Base-by-base conservation (phyloP, 2,797 vertebrate genomes). In the Staurois parvus region DNA sequence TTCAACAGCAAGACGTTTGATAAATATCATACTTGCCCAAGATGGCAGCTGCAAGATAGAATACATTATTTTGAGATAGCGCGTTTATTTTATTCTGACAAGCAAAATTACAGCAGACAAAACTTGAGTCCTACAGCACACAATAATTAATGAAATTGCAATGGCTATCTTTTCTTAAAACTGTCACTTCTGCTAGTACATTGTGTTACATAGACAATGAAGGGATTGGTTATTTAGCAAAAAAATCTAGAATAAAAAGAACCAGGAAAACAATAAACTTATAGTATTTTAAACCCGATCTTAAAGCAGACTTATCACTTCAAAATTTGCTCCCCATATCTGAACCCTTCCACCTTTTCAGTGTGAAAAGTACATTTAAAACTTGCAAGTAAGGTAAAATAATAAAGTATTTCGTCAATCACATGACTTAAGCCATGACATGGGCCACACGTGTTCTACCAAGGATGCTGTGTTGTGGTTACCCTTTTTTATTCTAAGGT, bases 111-210 rank as follows among this genome's bases (percentile, higher is more conserved):
- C 62, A 75, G 78, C 85, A 87, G 83, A 83, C 85, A 87, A 85
- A 88, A 69, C 86, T 84, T 75, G 79, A 87, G 85, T 87, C 78
- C 74, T 75, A 28, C 86, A 69, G 82, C 85, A 84, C 74, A 87
- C 74, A 87, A 81, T 87, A 84, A 84, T 88, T 84, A 77, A 86
- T 87, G 77, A 88, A 87, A 88, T 86, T 82, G 69, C 82, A 87
- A 86, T 87, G 73, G 85, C 85, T 87, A 87, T 87, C 85, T 87
- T 87, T 87, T 87, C 85, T 87, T 87, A 87, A 87, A 87, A 87
- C 85, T 87, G 85, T 87, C 85, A 87, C 81, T 87, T 87, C 81
- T 83, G 81, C 85, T n/a, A 74, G 85, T 84, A 87, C 85, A 87
- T 79, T 87, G 85, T 87, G 81, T 73, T 84, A 79, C 85, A 84